These are phyloP conservation scores for Saiga tatarica DNA, from an alignment of 2,113 vertebrate genomes.

Conservation along the genomic window DNA sequence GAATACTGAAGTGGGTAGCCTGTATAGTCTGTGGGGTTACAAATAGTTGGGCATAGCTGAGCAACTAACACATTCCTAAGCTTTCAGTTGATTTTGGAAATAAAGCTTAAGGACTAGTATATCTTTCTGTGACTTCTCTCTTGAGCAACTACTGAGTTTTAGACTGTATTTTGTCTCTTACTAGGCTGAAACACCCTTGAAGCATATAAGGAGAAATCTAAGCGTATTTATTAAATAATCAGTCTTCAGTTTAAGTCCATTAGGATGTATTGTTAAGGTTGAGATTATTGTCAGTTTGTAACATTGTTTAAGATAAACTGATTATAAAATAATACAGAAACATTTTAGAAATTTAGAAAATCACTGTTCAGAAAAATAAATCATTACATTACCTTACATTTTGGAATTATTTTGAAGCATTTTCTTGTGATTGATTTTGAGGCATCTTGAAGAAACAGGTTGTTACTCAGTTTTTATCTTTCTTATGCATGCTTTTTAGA, in stretches of 20 bases:
- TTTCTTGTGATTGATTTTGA: slow-evolving; percentile 5
- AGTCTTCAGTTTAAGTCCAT: neutral
- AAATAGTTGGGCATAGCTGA: neutral
- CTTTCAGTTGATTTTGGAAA: slow-evolving; percentile 33
- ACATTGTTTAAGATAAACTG: neutral
- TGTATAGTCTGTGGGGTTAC: neutral
- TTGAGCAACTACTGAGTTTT: neutral
- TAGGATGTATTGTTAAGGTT: neutral
- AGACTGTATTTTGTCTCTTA: neutral
- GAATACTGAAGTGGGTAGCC: neutral
- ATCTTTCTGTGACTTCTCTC: neutral
- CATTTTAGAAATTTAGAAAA: neutral
- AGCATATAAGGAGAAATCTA: neutral
- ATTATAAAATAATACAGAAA: neutral
- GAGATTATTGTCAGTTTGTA: neutral
- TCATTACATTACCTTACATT: neutral
- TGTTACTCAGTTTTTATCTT: slow-evolving; percentile 13
- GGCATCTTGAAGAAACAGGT: neutral
- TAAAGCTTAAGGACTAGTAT: neutral
- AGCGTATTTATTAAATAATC: neutral
- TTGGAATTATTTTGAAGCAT: neutral
- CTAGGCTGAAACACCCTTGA: neutral
- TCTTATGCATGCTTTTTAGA: neutral
- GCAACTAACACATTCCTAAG: neutral
- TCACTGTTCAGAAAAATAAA: neutral